phyloP scores from a whole-genome alignment of 2,888 invertebrate genomes.

The Lomographa bimaculata region DNA sequence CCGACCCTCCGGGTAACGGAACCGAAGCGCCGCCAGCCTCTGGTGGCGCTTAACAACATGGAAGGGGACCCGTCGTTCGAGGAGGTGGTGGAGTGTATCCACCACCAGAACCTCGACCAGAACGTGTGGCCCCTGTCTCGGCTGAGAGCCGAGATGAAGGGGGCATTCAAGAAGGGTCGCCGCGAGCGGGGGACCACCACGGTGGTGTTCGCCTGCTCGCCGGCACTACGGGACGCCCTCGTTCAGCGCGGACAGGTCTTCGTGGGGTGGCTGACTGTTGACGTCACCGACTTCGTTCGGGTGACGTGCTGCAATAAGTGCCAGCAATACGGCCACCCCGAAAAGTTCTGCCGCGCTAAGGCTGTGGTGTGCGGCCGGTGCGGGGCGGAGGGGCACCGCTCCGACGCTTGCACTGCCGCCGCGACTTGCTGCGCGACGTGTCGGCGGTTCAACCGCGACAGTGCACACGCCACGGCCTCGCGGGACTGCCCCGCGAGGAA shows the following conservation, averaged over 20 bases:
- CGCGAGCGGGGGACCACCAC: slow-evolving; percentile 2
- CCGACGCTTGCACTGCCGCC: no score
- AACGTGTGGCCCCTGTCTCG: slow-evolving; percentile 1
- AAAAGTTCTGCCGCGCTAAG: no score
- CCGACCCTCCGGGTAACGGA: slow-evolving; percentile 12
- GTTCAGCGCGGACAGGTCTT: no score
- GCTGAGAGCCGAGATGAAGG: not conserved
- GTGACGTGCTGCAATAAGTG: slow-evolving; percentile 37
- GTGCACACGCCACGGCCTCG: no score
- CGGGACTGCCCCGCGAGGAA: no score
- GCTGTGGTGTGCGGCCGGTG: no score
- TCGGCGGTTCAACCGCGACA: slow-evolving; percentile 14
- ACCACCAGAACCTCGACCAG: no score
- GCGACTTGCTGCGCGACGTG: slow-evolving; percentile 35
- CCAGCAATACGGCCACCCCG: slow-evolving; percentile 44
- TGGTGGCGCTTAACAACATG: slow-evolving; percentile 2
- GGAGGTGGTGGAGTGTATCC: no score
- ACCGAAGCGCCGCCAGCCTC: slow-evolving; percentile 6
- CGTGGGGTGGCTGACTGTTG: no score
- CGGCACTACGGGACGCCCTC: slow-evolving; percentile 4
- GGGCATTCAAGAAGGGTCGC: slow-evolving; percentile 8
- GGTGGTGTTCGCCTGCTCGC: no score
- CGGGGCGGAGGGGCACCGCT: slow-evolving; percentile 28
- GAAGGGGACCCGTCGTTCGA: slow-evolving; percentile 11
- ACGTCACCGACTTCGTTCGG: slow-evolving; percentile 6